A percentile compares a stretch with the other conserved stretches of the same genome.
Conservation (phyloP, 2,797 vertebrate genomes). For the Lophura swinhoii region DNA sequence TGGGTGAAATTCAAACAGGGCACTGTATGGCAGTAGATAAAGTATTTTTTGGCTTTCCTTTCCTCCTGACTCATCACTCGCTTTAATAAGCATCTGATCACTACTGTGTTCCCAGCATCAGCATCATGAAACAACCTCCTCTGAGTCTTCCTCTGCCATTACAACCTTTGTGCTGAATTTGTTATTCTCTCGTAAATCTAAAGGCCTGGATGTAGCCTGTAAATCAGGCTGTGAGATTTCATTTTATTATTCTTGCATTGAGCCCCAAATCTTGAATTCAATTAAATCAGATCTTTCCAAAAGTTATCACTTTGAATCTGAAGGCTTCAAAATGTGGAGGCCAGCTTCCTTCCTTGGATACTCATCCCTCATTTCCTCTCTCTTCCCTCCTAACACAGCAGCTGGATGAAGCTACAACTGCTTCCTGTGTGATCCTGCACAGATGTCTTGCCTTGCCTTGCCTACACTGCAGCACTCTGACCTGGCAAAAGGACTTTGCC, state of each 20-base stretch:
- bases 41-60: background rate
- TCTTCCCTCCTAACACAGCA: fast-evolving
- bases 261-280: background rate
- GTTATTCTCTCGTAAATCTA: background rate
- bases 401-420: background rate
- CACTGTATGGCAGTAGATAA: fast-evolving
- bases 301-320: background rate
- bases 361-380: background rate
- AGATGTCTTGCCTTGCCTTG: background rate
- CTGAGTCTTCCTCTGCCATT: background rate
- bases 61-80: background rate
- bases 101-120: background rate
- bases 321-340: background rate
- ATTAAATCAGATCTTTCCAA: background rate
- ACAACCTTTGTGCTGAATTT: background rate
- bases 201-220: background rate
- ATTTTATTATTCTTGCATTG: background rate
- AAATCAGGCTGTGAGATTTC: background rate
- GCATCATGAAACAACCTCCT: background rate
- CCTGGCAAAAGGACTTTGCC: background rate
- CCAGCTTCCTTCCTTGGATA: background rate
- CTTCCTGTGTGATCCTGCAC: background rate
- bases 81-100: background rate
- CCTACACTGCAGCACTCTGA: background rate
- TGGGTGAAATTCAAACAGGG: background rate